A percentile compares a stretch with the other conserved stretches of the same genome.
Conservation (phyloP, 2,113 vertebrate species). For the Cyprinodon variegatus region DNA sequence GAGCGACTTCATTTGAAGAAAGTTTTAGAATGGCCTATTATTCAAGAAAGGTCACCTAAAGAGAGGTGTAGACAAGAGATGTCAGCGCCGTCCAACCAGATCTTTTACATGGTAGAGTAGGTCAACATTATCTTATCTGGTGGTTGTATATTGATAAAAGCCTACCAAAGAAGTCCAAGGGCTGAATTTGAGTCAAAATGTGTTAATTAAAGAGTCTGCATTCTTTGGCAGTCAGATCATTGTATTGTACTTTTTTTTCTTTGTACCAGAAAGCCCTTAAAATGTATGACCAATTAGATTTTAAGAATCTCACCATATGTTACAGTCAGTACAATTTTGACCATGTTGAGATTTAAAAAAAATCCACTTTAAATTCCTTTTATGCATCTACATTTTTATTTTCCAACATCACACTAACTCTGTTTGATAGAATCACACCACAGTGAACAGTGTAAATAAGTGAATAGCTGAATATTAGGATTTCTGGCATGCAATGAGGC, state of each 20-base stretch:
- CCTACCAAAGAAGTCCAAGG: too few relatives aligned
- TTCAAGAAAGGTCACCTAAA: too few relatives aligned
- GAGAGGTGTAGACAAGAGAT: too few relatives aligned
- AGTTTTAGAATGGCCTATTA: too few relatives aligned
- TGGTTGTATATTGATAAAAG: too few relatives aligned
- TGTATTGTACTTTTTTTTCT: not conserved
- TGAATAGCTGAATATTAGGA: not conserved
- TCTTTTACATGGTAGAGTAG: too few relatives aligned
- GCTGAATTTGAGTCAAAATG: too few relatives aligned
- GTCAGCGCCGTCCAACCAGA: too few relatives aligned
- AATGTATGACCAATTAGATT: not conserved
- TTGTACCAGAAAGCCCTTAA: not conserved
- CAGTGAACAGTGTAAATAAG: not conserved
- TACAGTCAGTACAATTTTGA: not conserved
- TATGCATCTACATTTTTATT: not conserved
- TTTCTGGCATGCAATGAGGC: not conserved
- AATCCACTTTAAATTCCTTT: not conserved
- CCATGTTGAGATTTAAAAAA: not conserved
- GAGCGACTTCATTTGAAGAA: too few relatives aligned
- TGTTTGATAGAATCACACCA: not conserved
- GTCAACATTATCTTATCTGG: too few relatives aligned
- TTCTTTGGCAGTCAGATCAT: too few relatives aligned
- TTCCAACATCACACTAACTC: not conserved
- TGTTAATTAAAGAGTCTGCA: too few relatives aligned
- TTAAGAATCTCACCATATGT: not conserved